Percentiles rank a stretch among this genome's conserved stretches.
phyloP scores from a whole-genome alignment of 1,140 invertebrate genomes.

The Trichonephila inaurata region DNA sequence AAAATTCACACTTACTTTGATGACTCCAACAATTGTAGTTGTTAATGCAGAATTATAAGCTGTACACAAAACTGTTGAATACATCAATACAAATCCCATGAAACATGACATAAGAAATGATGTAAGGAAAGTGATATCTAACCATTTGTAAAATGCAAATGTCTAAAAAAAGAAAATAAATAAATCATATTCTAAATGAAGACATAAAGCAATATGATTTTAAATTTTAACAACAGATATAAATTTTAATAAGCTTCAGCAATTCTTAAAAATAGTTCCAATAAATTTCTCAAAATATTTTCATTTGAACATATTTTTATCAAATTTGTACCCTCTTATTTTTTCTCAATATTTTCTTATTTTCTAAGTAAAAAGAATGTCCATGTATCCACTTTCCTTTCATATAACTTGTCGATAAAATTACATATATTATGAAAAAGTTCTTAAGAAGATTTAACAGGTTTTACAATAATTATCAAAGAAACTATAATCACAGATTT shows the following conservation, averaged over 20 bases:
- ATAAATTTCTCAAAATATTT: background rate
- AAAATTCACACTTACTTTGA: slow-evolving; percentile 84
- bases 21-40: slow-evolving; percentile 98
- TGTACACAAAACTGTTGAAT: slow-evolving; percentile 97
- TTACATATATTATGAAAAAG: too few species aligned
- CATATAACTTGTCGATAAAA: too few species aligned
- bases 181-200: too few species aligned
- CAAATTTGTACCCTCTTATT: too few species aligned
- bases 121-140: slow-evolving; percentile 87
- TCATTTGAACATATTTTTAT: too few species aligned
- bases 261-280: background rate
- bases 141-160: slow-evolving; percentile 87
- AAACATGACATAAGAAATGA: slow-evolving; percentile 95
- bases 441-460: too few species aligned
- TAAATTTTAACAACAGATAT: slow-evolving; percentile 63
- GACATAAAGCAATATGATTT: too few species aligned
- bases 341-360: too few species aligned
- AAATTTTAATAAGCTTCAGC: background rate
- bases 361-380: too few species aligned
- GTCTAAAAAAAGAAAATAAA: slow-evolving; percentile 80
- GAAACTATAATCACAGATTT: too few species aligned
- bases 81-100: slow-evolving; percentile 98
- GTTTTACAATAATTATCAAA: too few species aligned
- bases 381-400: too few species aligned
- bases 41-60: slow-evolving; percentile 98